Conservation (phyloP, 2,113 vertebrate species). For the Accipiter virgatus region DNA sequence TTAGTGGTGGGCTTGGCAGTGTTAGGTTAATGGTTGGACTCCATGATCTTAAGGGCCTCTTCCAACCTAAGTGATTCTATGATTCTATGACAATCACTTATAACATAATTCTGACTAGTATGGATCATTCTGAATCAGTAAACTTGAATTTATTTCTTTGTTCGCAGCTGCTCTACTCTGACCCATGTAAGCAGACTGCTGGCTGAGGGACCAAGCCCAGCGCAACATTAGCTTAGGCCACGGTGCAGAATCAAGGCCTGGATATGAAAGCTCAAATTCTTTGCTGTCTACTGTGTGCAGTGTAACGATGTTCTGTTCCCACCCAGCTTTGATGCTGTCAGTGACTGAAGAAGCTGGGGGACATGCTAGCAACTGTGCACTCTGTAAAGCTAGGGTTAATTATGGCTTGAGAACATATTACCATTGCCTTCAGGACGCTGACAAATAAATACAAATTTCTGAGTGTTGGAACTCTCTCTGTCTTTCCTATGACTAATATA, state of each 20-base stretch:
- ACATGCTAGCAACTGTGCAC: neutral
- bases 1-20: neutral
- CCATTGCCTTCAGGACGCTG: neutral
- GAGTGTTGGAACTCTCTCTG: neutral
- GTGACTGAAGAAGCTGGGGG: neutral
- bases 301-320: neutral
- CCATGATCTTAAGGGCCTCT: neutral
- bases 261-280: neutral
- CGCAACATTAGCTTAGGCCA: neutral
- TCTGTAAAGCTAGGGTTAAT: neutral
- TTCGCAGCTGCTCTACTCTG: neutral
- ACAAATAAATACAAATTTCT: neutral
- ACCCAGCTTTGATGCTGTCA: neutral
- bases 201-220: neutral
- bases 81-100: neutral
- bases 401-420: neutral
- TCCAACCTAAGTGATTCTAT: neutral
- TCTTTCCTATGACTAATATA: neutral
- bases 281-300: neutral
- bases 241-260: neutral
- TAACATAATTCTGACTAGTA: neutral
- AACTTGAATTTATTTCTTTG: neutral
- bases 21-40: neutral
- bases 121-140: neutral
- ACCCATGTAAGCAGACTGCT: neutral